Base-by-base conservation (phyloP, 2,888 invertebrate species). In the Cantharis flavilabris region DNA sequence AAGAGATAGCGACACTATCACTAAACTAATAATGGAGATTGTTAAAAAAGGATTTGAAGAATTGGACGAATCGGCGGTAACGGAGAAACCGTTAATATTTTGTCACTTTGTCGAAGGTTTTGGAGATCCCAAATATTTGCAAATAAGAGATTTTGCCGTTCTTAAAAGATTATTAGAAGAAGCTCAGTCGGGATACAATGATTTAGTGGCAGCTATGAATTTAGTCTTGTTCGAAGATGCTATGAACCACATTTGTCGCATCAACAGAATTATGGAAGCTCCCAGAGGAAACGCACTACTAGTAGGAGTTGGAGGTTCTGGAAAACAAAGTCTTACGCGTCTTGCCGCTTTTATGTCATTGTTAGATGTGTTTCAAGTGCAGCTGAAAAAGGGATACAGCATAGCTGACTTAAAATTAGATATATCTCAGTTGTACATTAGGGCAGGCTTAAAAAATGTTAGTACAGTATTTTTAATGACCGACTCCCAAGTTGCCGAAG, bases 161-260 rank as follows among this genome's bases (percentile, higher is more conserved):
- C 90, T 98, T 14, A 92, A 92, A 81, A 93, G 92, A 83, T 88
- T 97, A 63, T 89, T 98, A 1, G 90, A 92, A 7, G 97, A 97
- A 81, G 96, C 97, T 0, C 90, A 98, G 72, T 75, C 74, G 65
- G 86, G 84, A 10, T 98, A 98, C 86, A 98, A 98, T 86, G 98
- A 98, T 85, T 90, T 97, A 80, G 92, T 95, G 9, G 95, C 97
- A 2, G 95, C 95, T 0, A 97, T 98, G 96, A 97, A 97, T 88
- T 89, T 98, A 76, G 98, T 98, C 3, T 91, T 98, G 9, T 98
- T 98, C 85, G 97, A 97, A 86, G 98, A 98, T 87, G 98, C 98
- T 13, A 97, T 98, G 94, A 92, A 93, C 80, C 97, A 98, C 86
- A 93, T 98, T 71, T 96, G 96, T 88, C 92, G 95, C 91, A 98